Conservation (phyloP, 2,888 invertebrate species). For the Thyatira batis region DNA sequence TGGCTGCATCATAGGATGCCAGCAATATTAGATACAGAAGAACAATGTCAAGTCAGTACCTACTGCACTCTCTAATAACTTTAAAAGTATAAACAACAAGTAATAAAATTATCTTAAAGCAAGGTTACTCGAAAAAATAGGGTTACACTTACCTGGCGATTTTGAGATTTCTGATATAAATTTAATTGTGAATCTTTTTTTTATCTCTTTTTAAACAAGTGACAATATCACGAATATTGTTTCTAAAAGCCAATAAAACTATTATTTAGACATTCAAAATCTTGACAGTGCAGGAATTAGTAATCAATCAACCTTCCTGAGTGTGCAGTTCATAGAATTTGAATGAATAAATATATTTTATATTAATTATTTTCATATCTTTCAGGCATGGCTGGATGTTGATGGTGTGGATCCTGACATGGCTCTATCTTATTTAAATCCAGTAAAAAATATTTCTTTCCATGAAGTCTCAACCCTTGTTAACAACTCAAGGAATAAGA, state of each 20-base stretch:
- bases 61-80: not conserved
- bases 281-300: no score
- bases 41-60: slow-evolving; percentile 82
- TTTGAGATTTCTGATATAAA: no score
- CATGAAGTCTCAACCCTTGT: slow-evolving; percentile 87
- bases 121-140: no score
- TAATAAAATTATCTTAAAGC: not conserved
- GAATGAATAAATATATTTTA: not conserved
- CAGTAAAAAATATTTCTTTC: slow-evolving; percentile 81
- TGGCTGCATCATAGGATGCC: slow-evolving; percentile 93
- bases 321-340: no score
- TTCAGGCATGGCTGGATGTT: slow-evolving; percentile 86
- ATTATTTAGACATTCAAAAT: no score
- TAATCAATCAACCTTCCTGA: no score
- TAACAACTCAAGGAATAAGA: slow-evolving; percentile 88
- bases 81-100: not conserved
- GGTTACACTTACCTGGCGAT: no score
- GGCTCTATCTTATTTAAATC: slow-evolving; percentile 81
- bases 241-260: no score
- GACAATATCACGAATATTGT: no score
- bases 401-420: slow-evolving; percentile 75
- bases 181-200: no score
- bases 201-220: no score
- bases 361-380: no score
- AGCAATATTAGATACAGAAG: slow-evolving; percentile 86